Percentiles rank a stretch among this genome's conserved stretches.
These are phyloP conservation scores for Selene dorsalis DNA, from an alignment of 2,797 vertebrate species.

Conservation along the genomic window DNA sequence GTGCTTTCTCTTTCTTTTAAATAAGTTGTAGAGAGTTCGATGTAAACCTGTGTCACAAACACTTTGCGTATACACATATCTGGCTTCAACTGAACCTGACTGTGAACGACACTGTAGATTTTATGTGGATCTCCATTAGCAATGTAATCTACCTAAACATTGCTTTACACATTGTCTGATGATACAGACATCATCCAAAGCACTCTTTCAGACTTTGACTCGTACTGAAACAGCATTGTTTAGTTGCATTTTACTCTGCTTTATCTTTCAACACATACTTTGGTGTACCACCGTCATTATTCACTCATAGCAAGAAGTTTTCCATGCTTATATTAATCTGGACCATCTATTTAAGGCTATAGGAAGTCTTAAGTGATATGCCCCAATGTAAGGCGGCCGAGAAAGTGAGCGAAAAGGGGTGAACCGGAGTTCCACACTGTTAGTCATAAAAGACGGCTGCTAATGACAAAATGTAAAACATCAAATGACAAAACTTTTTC, in stretches of 20 bases:
- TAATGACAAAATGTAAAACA: slow-evolving; percentile 75
- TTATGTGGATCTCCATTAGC: not conserved
- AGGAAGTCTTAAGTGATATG: slow-evolving; percentile 30
- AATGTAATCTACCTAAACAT: not conserved
- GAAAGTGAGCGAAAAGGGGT: slow-evolving; percentile 51
- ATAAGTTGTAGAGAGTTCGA: slow-evolving; percentile 76
- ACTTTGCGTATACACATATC: slow-evolving; percentile 26
- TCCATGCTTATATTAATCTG: slow-evolving; percentile 21
- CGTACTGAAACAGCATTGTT: slow-evolving; percentile 17
- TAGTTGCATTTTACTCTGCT: slow-evolving; percentile 22
- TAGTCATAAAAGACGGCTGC: slow-evolving; percentile 67
- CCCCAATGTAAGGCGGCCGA: slow-evolving; percentile 25
- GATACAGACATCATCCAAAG: slow-evolving; percentile 15
- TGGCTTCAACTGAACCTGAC: not conserved
- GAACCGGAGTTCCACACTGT: slow-evolving; percentile 55
- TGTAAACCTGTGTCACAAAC: slow-evolving; percentile 57
- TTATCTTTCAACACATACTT: slow-evolving; percentile 2
- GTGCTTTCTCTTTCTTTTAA: slow-evolving; percentile 77
- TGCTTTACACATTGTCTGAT: not conserved
- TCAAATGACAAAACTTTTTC: slow-evolving; percentile 74
- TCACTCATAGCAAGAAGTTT: not conserved
- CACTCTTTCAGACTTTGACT: slow-evolving; percentile 19
- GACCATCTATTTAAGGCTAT: slow-evolving; percentile 5
- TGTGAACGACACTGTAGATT: not conserved
- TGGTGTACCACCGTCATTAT: not conserved